Base-by-base conservation (phyloP, 2,888 invertebrate species). In the Matsumyia berberina region DNA sequence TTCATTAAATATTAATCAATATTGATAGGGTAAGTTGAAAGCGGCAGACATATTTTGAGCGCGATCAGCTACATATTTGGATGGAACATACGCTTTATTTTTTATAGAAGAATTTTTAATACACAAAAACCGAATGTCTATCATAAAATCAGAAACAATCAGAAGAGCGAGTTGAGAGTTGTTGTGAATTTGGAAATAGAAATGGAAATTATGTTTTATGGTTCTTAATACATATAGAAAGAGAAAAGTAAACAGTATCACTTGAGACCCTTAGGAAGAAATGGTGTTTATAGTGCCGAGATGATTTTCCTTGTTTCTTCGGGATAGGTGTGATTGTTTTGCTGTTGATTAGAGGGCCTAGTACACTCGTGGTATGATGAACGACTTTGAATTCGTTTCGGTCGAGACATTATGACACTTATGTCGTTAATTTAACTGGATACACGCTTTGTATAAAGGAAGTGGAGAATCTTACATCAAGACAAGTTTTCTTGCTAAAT, bases 31-130 rank as follows among this genome's bases (percentile, higher is more conserved):
- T 44, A 64, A 57, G 62, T 62, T 60, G 82, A 70, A 44, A 51
- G 12, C 5, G 55, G 19, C 69, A 76, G 39, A 72, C 72, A 72
- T 55, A 67, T 69, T 86, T 64, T 58, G 66, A 82, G 60, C 49
- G 66, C 67, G 44, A 57, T 87, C 86, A 86, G 87, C 88, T 88
- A n/a, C n/a, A n/a, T n/a, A 89, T 89, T 89, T 88, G 87, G 82
- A 88, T 80, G 76, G 72, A 88, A 46, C n/a, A 72, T 35, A 73
- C 67, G 83, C 83, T 83, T 83, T 83, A 83, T 79, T 83, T 83
- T 79, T 70, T 67, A 80, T 44, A 77, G 12, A 72, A 88, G 53
- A 79, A 74, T 80, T 79, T 74, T 55, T 62, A 72, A 81, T 82
- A 87, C 72, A 55, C 58, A 72, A 31, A 58, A 51, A 49, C 62